Evolutionary conservation across 1,140 invertebrate species (phyloP).

Genomic region (Drosophila simulans): DNA sequence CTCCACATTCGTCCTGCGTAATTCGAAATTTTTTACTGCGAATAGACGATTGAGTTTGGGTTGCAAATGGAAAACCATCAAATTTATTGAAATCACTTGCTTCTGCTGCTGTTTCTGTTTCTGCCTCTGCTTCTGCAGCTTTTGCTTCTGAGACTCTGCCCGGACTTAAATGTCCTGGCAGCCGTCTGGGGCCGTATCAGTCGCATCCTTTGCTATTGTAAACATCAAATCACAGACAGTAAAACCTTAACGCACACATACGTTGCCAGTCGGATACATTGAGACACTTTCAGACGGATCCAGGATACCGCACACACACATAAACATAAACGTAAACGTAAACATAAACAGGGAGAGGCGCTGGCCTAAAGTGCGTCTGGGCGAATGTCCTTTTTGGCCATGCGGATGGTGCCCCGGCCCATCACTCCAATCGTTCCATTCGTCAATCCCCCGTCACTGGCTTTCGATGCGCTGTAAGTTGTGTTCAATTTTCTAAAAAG

Average conservation of each 20-base stretch:
- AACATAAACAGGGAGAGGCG: slow-evolving; percentile 62
- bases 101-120: slow-evolving; percentile 22
- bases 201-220: slow-evolving; percentile 77
- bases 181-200: slow-evolving; percentile 52
- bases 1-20: slow-evolving; percentile 51
- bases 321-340: slow-evolving; percentile 53
- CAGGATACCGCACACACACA: slow-evolving; percentile 53
- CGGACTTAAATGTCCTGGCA: slow-evolving; percentile 48
- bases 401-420: slow-evolving; percentile 35
- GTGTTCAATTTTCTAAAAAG: slow-evolving; percentile 80
- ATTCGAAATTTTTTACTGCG: slow-evolving; percentile 82
- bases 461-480: slow-evolving; percentile 69
- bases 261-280: slow-evolving; percentile 7
- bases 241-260: slow-evolving; percentile 59
- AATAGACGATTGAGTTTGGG: slow-evolving; percentile 83
- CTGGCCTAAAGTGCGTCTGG: slow-evolving; percentile 54
- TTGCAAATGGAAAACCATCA: slow-evolving; percentile 84
- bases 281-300: slow-evolving; percentile 31
- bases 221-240: slow-evolving; percentile 83
- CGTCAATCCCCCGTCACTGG: slow-evolving; percentile 54
- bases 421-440: slow-evolving; percentile 33
- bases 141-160: slow-evolving; percentile 30
- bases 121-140: slow-evolving; percentile 37
- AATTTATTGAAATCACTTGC: slow-evolving; percentile 84
- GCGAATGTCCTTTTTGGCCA: slow-evolving; percentile 74